Percentiles rank a stretch among this genome's conserved stretches.
Evolutionary conservation across 2,113 vertebrate genomes (phyloP).

Genomic region (Corydoras maculifer): DNA sequence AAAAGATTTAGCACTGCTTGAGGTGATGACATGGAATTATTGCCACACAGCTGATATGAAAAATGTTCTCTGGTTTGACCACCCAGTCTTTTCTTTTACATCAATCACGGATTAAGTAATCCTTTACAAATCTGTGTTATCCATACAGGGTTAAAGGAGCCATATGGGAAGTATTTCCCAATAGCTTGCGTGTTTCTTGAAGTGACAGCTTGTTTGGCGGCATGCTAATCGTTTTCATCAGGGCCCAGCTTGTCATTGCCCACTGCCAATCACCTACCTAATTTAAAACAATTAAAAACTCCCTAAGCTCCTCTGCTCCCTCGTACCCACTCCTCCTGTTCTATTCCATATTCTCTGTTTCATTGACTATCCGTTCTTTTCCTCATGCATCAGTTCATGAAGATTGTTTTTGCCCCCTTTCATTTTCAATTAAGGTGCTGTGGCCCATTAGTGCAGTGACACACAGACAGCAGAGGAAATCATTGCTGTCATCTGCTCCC

Average conservation of each 20-base stretch:
- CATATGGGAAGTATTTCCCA: slow-evolving; percentile 48
- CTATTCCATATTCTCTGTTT: neutral
- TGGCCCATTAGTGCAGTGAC: slow-evolving; percentile 79
- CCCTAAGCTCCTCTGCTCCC: slow-evolving; percentile 22
- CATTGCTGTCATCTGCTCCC: slow-evolving; percentile 80
- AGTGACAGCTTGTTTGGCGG: slow-evolving; percentile 74
- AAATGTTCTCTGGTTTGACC: neutral
- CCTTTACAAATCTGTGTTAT: slow-evolving; percentile 22
- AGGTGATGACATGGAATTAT: neutral
- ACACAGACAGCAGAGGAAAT: slow-evolving; percentile 71
- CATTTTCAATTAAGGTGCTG: slow-evolving; percentile 65
- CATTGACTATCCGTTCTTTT: neutral
- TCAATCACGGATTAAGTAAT: slow-evolving; percentile 29
- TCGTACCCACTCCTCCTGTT: slow-evolving; percentile 10
- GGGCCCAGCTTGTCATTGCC: slow-evolving; percentile 69
- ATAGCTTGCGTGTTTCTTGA: slow-evolving; percentile 63
- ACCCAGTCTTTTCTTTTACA: slow-evolving; percentile 18
- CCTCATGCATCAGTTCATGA: neutral
- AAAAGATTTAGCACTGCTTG: no score
- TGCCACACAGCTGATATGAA: neutral
- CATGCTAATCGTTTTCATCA: slow-evolving; percentile 67
- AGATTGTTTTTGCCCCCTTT: slow-evolving; percentile 47
- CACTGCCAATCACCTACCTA: slow-evolving; percentile 70
- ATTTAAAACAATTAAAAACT: slow-evolving; percentile 68
- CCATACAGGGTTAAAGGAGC: slow-evolving; percentile 41